A percentile compares a stretch with the other conserved stretches of the same genome.
Conservation (phyloP, 2,888 invertebrate species). For the Drosophila pseudotakahashii region DNA sequence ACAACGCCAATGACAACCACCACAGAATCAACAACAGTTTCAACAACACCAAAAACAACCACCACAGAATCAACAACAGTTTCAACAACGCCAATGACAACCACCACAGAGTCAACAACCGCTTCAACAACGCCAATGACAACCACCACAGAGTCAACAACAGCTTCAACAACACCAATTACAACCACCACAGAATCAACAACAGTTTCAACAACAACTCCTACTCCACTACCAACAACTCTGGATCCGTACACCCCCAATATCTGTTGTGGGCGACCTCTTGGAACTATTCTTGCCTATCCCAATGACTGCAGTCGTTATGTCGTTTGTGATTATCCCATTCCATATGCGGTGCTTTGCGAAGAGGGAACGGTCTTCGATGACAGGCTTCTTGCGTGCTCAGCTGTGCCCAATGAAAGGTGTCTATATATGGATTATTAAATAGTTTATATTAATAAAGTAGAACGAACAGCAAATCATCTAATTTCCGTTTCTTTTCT, state of each 20-base stretch:
- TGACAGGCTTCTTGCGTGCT: slow-evolving; percentile 15
- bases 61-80: slow-evolving; percentile 8
- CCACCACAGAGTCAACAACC: slow-evolving; percentile 8
- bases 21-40: background rate
- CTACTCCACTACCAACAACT: slow-evolving; percentile 2
- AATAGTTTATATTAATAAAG: slow-evolving; percentile 1
- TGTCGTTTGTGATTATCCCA: slow-evolving; percentile 58
- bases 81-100: slow-evolving; percentile 15
- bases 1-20: slow-evolving; percentile 16
- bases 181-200: slow-evolving; percentile 7
- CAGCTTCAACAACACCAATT: background rate
- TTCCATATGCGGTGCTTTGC: slow-evolving; percentile 31
- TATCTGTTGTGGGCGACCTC: slow-evolving; percentile 32
- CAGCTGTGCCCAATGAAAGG: slow-evolving; percentile 20
- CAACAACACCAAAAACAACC: background rate
- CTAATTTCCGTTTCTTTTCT: background rate
- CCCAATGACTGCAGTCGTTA: slow-evolving; percentile 57
- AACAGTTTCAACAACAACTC: slow-evolving; percentile 16
- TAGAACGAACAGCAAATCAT: background rate
- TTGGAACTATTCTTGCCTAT: slow-evolving; percentile 59
- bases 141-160: slow-evolving; percentile 7
- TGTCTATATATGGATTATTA: background rate
- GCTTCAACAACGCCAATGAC: slow-evolving; percentile 5
- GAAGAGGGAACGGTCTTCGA: slow-evolving; percentile 21
- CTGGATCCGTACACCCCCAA: slow-evolving; percentile 36